Conservation (phyloP, 2,888 invertebrate species). For the Orthonychiurus folsomi region DNA sequence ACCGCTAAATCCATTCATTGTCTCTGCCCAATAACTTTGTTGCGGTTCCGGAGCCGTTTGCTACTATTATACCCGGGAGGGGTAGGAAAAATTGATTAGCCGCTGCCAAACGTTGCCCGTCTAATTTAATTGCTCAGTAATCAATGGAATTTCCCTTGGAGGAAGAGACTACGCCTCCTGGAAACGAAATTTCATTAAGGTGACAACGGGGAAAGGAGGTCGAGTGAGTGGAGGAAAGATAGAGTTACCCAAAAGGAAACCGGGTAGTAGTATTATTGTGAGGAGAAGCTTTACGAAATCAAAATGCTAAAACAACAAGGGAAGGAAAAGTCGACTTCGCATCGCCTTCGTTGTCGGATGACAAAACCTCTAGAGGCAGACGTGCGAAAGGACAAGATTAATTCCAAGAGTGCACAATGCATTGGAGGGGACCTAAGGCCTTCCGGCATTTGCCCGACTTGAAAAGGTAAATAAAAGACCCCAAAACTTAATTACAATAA, state of each 20-base stretch:
- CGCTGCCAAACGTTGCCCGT: background rate
- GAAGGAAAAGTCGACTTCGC: background rate
- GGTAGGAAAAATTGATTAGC: background rate
- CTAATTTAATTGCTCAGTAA: conserved; percentile 1
- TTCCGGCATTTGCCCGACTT: background rate
- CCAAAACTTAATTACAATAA: background rate
- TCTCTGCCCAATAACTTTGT: too few species aligned
- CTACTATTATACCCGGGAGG: background rate
- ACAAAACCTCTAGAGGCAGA: background rate
- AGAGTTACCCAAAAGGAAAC: background rate
- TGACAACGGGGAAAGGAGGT: background rate
- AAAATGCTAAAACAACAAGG: background rate
- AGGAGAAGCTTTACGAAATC: conserved; percentile 1
- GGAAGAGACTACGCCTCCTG: background rate
- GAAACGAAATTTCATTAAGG: background rate
- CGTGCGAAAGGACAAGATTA: conserved; percentile 1
- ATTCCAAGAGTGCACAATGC: background rate
- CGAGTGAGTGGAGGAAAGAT: background rate
- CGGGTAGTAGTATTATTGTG: background rate
- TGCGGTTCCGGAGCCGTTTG: too few species aligned
- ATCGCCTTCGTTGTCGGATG: too few species aligned
- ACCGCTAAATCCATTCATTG: too few species aligned
- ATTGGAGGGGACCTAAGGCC: background rate
- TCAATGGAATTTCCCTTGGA: background rate
- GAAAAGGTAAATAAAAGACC: background rate